A percentile compares a stretch with the other conserved stretches of the same genome.
Evolutionary conservation across 2,113 vertebrate species (phyloP).

Genomic region (Gnathonemus longibarbis): DNA sequence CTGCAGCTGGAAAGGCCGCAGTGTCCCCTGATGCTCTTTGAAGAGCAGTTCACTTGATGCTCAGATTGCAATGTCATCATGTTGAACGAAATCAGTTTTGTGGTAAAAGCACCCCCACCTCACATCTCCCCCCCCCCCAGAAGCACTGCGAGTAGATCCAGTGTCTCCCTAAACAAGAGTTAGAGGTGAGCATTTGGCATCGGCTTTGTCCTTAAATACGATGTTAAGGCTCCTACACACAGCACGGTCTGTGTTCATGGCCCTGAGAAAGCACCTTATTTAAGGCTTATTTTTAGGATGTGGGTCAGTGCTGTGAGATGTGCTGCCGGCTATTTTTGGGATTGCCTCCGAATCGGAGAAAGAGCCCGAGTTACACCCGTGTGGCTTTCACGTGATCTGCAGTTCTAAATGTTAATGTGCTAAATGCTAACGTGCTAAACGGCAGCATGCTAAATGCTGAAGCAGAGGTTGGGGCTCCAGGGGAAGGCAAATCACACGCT

Average conservation of each 20-base stretch:
- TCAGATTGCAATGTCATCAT: not conserved
- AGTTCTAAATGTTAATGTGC: not conserved
- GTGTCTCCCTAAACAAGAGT: not conserved
- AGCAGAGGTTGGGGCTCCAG: not conserved
- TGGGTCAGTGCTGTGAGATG: not conserved
- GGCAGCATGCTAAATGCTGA: not conserved
- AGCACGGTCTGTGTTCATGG: not conserved
- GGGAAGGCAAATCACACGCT: not conserved
- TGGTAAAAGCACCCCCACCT: too few relatives aligned
- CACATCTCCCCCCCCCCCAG: not conserved
- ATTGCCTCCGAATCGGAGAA: not conserved
- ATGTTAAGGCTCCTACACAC: not conserved
- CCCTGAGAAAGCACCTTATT: not conserved
- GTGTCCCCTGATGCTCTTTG: conserved; percentile 21
- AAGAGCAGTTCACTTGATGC: conserved; percentile 1
- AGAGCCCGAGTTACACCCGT: not conserved
- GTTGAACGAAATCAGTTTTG: not conserved
- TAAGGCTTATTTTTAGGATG: not conserved
- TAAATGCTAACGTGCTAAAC: not conserved
- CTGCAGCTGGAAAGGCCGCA: not conserved
- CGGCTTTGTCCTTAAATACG: not conserved
- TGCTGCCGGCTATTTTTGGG: not conserved
- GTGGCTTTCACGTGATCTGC: not conserved
- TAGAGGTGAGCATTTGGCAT: not conserved
- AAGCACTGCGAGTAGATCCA: not conserved